Evolutionary conservation across 2,888 invertebrate genomes (phyloP).

Genomic region (Resseliella maxima): DNA sequence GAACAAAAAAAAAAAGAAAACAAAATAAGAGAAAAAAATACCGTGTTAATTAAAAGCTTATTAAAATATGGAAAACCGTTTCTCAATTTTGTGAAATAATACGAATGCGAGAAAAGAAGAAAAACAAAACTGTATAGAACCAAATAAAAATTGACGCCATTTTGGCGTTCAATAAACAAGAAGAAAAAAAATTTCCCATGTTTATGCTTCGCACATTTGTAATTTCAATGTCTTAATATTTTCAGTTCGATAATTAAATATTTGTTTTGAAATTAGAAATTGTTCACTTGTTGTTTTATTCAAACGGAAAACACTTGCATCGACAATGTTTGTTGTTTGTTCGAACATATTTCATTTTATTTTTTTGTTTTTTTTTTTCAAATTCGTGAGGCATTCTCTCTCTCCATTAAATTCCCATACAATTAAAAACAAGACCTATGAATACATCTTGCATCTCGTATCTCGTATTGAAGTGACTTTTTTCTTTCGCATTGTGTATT

Average conservation of each 20-base stretch:
- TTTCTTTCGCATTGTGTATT: no score
- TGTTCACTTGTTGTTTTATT: conserved; percentile 28
- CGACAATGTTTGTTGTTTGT: conserved; percentile 12
- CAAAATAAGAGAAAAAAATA: background rate
- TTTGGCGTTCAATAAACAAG: background rate
- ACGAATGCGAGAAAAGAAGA: background rate
- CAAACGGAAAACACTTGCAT: conserved; percentile 29
- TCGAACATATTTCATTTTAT: background rate
- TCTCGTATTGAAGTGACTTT: no score
- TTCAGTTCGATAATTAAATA: conserved; percentile 19
- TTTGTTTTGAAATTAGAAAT: conserved; percentile 39
- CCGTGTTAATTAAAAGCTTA: conserved; percentile 48
- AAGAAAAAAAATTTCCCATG: background rate
- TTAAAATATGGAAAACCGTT: conserved; percentile 47
- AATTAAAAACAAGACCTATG: background rate
- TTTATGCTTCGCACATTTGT: conserved; percentile 32
- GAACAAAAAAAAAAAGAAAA: background rate
- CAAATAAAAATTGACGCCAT: conserved; percentile 20
- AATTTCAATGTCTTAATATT: conserved; percentile 29
- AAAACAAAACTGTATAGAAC: no score
- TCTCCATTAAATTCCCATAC: conserved; percentile 29
- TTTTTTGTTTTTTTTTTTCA: background rate
- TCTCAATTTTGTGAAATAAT: background rate
- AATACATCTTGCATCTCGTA: background rate
- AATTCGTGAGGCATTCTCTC: background rate